Percentiles rank a stretch among this genome's conserved stretches.
Evolutionary conservation across 2,888 invertebrate genomes (phyloP).

Genomic region (Aphelenchoides bicaudatus): DNA sequence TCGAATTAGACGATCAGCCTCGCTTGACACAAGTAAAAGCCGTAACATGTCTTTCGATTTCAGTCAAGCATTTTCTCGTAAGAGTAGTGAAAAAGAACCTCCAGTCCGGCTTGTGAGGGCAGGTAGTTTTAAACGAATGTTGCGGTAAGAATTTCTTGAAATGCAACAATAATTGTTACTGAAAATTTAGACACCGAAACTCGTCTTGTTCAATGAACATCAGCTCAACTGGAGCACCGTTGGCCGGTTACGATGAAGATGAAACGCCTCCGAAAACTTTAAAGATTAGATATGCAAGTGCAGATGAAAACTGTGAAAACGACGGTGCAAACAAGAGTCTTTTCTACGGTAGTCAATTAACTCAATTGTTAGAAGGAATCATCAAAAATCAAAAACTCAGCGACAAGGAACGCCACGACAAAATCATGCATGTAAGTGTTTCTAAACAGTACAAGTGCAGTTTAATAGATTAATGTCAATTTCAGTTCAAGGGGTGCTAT

Average conservation of each 20-base stretch:
- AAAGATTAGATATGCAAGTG: not conserved
- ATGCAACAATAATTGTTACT: not conserved
- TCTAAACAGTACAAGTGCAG: not conserved
- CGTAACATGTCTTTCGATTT: too few relatives aligned
- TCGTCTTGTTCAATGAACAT: not conserved
- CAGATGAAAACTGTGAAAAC: not conserved
- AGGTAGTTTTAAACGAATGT: conserved; percentile 20
- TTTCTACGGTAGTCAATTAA: conserved; percentile 1
- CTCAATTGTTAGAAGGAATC: conserved; percentile 4
- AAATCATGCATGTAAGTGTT: conserved; percentile 2
- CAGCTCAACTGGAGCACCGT: not conserved
- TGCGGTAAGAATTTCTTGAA: not conserved
- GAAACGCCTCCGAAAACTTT: conserved; percentile 2
- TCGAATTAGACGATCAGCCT: conserved; percentile 11
- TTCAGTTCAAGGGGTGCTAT: conserved; percentile 19
- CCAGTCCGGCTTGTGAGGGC: conserved; percentile 16
- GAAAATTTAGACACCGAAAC: conserved; percentile 7
- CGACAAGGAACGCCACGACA: conserved; percentile 15
- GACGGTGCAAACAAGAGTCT: not conserved
- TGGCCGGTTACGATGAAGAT: conserved; percentile 4
- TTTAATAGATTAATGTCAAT: not conserved
- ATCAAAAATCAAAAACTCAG: not conserved
- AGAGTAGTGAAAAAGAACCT: conserved; percentile 11
- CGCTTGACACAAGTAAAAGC: not conserved
- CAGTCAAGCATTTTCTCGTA: too few relatives aligned